phyloP scores from a whole-genome alignment of 2,113 vertebrate genomes.

The Gnathonemus echidnorhynchus region DNA sequence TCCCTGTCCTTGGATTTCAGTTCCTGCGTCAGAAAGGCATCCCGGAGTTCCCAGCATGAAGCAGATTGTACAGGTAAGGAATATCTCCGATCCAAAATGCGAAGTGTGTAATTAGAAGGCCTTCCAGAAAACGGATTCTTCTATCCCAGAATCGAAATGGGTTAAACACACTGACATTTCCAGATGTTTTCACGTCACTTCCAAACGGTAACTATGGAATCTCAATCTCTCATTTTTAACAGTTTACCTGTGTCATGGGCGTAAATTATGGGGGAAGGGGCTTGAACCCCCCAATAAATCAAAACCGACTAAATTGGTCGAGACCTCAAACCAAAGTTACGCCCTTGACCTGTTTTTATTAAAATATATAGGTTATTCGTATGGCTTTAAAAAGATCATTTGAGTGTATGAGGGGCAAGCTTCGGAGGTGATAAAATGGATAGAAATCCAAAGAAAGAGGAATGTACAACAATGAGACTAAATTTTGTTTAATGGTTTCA shows the following conservation, averaged over 20 bases:
- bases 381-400: background rate
- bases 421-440: background rate
- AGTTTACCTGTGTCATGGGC: background rate
- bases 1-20: slow-evolving; percentile 1
- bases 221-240: background rate
- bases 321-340: too few species aligned
- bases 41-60: background rate
- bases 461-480: background rate
- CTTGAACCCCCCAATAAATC: too few species aligned
- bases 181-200: background rate
- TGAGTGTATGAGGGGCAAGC: background rate
- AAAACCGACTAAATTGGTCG: too few species aligned
- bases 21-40: background rate
- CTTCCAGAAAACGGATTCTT: background rate
- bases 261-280: too few species aligned
- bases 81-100: background rate
- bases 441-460: background rate
- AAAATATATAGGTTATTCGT: background rate
- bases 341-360: background rate
- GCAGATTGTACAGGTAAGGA: background rate
- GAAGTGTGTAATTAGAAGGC: background rate
- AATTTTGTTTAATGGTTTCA: background rate
- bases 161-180: background rate
- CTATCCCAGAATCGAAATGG: background rate
- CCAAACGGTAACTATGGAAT: background rate